Conservation (phyloP, 2,888 invertebrate species). For the Dorcus hopei region DNA sequence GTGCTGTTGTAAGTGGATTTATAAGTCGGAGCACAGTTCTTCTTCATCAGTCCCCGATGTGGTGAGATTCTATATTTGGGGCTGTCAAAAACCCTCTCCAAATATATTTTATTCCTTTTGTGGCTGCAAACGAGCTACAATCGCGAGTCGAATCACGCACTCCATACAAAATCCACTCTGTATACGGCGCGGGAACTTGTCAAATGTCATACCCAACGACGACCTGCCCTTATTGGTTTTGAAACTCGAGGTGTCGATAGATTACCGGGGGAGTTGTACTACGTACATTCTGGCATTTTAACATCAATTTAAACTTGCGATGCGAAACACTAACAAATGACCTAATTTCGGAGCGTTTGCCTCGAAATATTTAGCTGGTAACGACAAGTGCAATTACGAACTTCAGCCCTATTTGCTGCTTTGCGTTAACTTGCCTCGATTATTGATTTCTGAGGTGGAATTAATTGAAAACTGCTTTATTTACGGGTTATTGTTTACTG, state of each 20-base stretch:
- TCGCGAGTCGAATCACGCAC: constrained; percentile 29
- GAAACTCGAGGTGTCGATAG: constrained; percentile 23
- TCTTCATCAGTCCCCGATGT: neutral
- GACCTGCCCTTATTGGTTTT: constrained; percentile 23
- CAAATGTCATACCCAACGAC: constrained; percentile 26
- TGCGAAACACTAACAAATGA: constrained; percentile 1
- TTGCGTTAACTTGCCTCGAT: neutral
- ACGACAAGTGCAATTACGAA: neutral
- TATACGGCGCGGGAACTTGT: constrained; percentile 25
- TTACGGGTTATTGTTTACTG: too few relatives aligned
- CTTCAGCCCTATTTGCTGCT: neutral
- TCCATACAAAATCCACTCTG: constrained; percentile 32
- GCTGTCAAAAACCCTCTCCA: neutral
- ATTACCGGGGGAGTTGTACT: constrained; percentile 11
- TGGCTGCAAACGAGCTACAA: neutral
- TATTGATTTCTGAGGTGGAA: neutral
- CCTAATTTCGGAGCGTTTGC: constrained; percentile 1
- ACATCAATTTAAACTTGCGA: constrained; percentile 1
- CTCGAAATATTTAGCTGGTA: neutral
- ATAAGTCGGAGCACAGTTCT: neutral
- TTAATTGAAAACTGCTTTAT: too few relatives aligned
- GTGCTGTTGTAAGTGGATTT: neutral
- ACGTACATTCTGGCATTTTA: constrained; percentile 19
- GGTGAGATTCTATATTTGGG: neutral
- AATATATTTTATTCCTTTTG: constrained; percentile 1